Percentiles rank a stretch among this genome's conserved stretches.
Conservation (phyloP, 2,888 invertebrate genomes). For the Agapostemon virescens region DNA sequence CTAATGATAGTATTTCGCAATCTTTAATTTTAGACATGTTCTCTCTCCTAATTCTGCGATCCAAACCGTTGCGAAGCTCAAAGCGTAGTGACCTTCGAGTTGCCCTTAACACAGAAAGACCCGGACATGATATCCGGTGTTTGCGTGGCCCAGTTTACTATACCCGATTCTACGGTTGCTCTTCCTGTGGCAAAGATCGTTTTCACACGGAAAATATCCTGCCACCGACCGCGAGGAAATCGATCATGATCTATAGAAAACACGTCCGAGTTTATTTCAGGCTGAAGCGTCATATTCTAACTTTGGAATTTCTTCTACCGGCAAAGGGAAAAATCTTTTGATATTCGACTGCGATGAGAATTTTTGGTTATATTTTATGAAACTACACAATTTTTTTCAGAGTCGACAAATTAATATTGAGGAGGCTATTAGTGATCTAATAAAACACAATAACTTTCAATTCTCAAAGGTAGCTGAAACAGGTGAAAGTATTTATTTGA, state of each 20-base stretch:
- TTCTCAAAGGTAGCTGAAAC: too few relatives aligned
- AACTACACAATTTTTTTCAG: neutral
- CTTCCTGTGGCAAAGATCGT: neutral
- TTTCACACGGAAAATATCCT: slow-evolving; percentile 8
- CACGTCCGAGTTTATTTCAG: neutral
- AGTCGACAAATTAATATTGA: too few relatives aligned
- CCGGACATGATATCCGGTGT: slow-evolving; percentile 11
- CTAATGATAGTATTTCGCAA: too few relatives aligned
- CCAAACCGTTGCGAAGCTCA: neutral
- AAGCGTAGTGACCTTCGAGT: neutral
- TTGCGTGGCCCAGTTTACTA: slow-evolving; percentile 49
- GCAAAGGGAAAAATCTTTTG: neutral
- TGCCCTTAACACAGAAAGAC: slow-evolving; percentile 8
- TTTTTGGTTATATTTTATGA: neutral
- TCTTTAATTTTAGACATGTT: neutral
- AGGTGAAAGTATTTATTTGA: too few relatives aligned
- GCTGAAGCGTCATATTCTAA: neutral
- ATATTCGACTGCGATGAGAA: neutral
- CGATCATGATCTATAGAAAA: slow-evolving; percentile 1
- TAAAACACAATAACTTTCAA: too few relatives aligned
- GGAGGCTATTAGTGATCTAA: too few relatives aligned
- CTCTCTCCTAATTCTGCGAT: neutral
- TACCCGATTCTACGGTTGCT: neutral
- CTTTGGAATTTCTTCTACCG: neutral
- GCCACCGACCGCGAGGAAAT: neutral